Evolutionary conservation across 2,113 vertebrate species (phyloP), one percentile per base, ranked within the genome.

Genomic region (Burhinus bistriatus): DNA sequence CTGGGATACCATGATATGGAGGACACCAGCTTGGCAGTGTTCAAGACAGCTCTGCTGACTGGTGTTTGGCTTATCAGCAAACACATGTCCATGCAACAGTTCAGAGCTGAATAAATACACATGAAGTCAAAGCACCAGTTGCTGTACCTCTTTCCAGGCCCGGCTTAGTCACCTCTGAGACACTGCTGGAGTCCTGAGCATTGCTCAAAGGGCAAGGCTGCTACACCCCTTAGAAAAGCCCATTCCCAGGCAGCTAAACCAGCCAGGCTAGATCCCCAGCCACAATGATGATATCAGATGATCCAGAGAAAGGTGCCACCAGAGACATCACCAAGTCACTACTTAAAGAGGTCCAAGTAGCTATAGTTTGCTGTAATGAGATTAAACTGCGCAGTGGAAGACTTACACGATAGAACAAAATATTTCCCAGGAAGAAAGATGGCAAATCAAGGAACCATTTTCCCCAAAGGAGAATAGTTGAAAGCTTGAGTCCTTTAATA

Each of bases 251-350:
- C 69, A 84, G 44, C 32, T 86, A 83, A 93, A 52, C 7, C 66
- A 79, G 34, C 40, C 1, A 9, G 57, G 47, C 44, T 89, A 51
- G 64, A 71, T 30, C 73, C 68, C 47, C 15, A 14, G 26, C 25
- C 72, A 40, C 0, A 0, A 25, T 27, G 52, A 40, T 0, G 0
- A 5, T 40, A 71, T 32, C 77, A 61, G 57, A n/a, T 52, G 18
- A 79, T 44, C 73, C 2, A 0, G 52, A 89, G 69, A 49, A 93
- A 95, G 68, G 26, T 93, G 86, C 19, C 88, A 90, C 76, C 11
- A 70, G 66, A 69, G 51, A 71, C 1, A 0, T 77, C 65, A 73
- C 52, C 47, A 47, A 81, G 59, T 30, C 51, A 59, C 38, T 71
- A 69, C 78, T 96, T 96, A 89, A 89, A 90, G 45, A 45, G 47